phyloP scores from a whole-genome alignment of 2,797 vertebrate genomes.

The Myiotriccus ornatus region DNA sequence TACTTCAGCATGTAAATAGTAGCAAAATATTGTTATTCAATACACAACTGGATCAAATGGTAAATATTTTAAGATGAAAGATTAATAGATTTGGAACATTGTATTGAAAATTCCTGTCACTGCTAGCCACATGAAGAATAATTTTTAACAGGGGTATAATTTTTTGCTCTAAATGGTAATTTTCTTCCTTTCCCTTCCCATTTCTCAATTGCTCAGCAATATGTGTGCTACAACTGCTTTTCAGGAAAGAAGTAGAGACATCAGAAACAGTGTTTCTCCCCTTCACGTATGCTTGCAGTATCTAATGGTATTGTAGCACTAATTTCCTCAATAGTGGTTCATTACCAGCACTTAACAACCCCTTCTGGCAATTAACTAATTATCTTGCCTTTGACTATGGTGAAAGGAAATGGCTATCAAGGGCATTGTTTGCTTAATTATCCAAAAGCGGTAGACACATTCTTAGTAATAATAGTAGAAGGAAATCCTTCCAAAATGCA shows the following conservation, averaged over 20 bases:
- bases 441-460: slow-evolving; percentile 65
- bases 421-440: slow-evolving; percentile 76
- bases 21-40: background rate
- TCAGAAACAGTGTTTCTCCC: background rate
- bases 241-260: background rate
- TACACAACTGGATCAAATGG: background rate
- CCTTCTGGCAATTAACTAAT: slow-evolving; percentile 75
- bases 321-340: slow-evolving; percentile 65
- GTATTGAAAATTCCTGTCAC: background rate
- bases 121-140: background rate
- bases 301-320: slow-evolving; percentile 10
- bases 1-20: background rate
- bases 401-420: slow-evolving; percentile 58
- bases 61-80: background rate
- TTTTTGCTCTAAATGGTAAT: background rate
- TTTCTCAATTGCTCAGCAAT: background rate
- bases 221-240: background rate
- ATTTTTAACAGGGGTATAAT: background rate
- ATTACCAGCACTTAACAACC: slow-evolving; percentile 68
- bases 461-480: slow-evolving; percentile 44
- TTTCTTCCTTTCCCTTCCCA: background rate
- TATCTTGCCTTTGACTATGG: slow-evolving; percentile 63
- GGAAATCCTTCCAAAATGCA: slow-evolving; percentile 13
- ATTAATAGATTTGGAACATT: background rate
- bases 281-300: background rate